These are phyloP conservation scores for Orchesella flavescens DNA, from an alignment of 2,888 invertebrate species.

Conservation along the genomic window DNA sequence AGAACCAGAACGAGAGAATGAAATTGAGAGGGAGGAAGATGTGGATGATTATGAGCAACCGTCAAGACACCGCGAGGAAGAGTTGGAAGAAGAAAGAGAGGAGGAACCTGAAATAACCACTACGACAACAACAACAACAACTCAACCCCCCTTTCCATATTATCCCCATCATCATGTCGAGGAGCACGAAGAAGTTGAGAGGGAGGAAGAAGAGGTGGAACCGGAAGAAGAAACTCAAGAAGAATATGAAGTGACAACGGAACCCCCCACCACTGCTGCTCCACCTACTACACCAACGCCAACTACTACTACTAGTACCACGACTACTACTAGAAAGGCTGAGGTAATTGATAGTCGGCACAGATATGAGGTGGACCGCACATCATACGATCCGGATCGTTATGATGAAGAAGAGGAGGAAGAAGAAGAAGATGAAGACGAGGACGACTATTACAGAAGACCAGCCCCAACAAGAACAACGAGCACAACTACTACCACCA, in stretches of 20 bases:
- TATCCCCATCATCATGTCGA: constrained; percentile 33
- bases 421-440: constrained; percentile 58
- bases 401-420: constrained; percentile 59
- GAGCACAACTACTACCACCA: constrained; percentile 2
- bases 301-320: constrained; percentile 30
- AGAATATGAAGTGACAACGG: neutral
- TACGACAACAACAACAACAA: constrained; percentile 6
- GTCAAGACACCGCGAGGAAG: neutral
- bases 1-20: too few relatives aligned
- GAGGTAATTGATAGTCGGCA: constrained; percentile 7
- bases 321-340: constrained; percentile 1
- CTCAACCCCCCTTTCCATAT: neutral
- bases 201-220: constrained; percentile 42
- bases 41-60: constrained; percentile 30
- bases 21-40: constrained; percentile 17
- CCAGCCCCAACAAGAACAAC: constrained; percentile 3
- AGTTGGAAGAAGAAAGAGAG: constrained; percentile 13
- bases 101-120: constrained; percentile 39
- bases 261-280: constrained; percentile 40
- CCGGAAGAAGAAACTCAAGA: constrained; percentile 6
- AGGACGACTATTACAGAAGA: neutral
- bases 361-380: constrained; percentile 39
- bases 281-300: constrained; percentile 44
- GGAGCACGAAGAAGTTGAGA: constrained; percentile 55
- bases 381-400: constrained; percentile 46